Percentiles rank a stretch among this genome's conserved stretches.
Evolutionary conservation across 2,888 invertebrate genomes (phyloP).

Genomic region (Drosophila anomelani): DNA sequence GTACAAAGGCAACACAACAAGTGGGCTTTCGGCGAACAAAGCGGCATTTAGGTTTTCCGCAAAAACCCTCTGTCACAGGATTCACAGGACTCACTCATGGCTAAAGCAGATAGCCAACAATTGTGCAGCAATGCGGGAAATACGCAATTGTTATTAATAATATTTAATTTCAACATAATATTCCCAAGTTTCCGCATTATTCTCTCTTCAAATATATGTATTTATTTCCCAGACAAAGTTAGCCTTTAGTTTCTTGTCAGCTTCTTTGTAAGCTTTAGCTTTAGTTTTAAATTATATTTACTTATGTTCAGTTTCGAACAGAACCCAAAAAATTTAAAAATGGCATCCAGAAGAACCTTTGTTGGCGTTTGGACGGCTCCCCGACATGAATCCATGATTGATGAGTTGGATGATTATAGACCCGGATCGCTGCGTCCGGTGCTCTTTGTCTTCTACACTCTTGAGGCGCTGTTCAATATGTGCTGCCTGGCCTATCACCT

Average conservation of each 20-base stretch:
- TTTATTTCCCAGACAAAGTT: not conserved
- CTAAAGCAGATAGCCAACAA: constrained; percentile 68
- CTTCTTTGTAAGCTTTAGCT: not conserved
- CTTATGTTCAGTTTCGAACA: not conserved
- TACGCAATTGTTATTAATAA: constrained; percentile 13
- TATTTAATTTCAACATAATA: not conserved
- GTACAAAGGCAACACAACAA: constrained; percentile 54
- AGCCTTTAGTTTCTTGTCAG: not conserved
- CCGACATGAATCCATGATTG: too few species aligned
- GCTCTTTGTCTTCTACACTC: constrained; percentile 46
- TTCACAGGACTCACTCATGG: constrained; percentile 75
- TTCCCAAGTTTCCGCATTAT: not conserved
- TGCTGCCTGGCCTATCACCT: constrained; percentile 52
- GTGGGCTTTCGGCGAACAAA: constrained; percentile 64
- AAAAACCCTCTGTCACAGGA: constrained; percentile 61
- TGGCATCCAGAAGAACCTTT: not conserved
- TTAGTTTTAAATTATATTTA: not conserved
- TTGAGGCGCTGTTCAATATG: constrained; percentile 50
- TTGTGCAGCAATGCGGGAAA: constrained; percentile 34
- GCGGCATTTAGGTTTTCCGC: constrained; percentile 71
- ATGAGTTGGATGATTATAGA: not conserved
- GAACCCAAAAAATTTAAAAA: not conserved
- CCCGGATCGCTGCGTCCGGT: constrained; percentile 38
- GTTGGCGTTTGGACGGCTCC: too few species aligned
- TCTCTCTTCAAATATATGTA: not conserved